Evolutionary conservation across 1,140 invertebrate species (phyloP).

Genomic region (Temnothorax curvispinosus): DNA sequence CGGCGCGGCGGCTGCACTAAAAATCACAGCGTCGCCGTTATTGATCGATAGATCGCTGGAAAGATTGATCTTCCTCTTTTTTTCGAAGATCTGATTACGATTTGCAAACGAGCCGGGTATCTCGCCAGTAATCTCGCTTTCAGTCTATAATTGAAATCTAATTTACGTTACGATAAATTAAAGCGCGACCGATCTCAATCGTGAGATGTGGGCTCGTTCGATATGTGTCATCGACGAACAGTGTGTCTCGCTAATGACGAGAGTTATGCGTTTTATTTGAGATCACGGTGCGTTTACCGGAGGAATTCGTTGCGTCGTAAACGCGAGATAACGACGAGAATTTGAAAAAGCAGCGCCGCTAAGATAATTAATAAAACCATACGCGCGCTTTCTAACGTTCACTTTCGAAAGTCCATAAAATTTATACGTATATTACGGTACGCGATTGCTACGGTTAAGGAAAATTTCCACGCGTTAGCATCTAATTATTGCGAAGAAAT

Average conservation of each 20-base stretch:
- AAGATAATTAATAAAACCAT: constrained; percentile 24
- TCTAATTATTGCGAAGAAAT: not conserved
- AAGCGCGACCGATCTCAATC: not conserved
- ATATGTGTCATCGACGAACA: not conserved
- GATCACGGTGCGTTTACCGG: not conserved
- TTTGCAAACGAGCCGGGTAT: not conserved
- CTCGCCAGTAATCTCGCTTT: not conserved
- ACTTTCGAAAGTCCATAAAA: not conserved
- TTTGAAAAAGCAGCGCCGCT: not conserved
- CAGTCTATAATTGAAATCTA: constrained; percentile 6
- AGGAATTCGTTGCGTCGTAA: not conserved
- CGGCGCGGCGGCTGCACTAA: not conserved
- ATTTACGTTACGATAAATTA: constrained; percentile 23
- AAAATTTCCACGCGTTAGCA: not conserved
- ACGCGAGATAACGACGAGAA: not conserved
- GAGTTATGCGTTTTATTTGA: not conserved
- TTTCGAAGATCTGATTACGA: not conserved
- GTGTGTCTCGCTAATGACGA: not conserved
- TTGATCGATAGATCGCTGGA: constrained; percentile 32
- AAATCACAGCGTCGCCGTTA: constrained; percentile 5
- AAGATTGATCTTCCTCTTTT: not conserved
- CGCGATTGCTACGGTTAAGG: not conserved
- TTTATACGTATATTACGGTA: not conserved
- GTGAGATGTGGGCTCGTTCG: not conserved
- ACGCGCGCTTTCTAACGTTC: constrained; percentile 12